These are phyloP conservation scores for Promerops cafer DNA, from an alignment of 2,113 vertebrate species.

Conservation along the genomic window DNA sequence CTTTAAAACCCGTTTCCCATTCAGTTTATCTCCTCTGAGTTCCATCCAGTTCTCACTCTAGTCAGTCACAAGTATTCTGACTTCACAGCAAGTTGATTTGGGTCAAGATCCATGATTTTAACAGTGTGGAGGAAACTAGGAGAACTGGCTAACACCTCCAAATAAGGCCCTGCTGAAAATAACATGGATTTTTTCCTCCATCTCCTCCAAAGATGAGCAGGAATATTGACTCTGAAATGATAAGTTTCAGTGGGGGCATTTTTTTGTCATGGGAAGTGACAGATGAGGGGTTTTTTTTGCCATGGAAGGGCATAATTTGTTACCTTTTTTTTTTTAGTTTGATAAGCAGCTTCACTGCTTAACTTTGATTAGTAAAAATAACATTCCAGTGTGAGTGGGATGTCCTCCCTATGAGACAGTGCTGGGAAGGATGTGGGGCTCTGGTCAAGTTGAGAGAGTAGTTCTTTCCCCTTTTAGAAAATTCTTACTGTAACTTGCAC, in stretches of 20 bases:
- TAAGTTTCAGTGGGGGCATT: not conserved
- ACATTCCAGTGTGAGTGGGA: not conserved
- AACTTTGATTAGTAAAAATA: not conserved
- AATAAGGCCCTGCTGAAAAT: not conserved
- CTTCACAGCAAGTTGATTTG: not conserved
- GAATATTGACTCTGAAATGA: not conserved
- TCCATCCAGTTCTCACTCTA: not conserved
- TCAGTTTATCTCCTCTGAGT: not conserved
- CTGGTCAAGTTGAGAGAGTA: not conserved
- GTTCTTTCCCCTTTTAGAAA: not conserved
- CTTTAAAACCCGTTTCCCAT: not conserved
- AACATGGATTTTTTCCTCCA: not conserved
- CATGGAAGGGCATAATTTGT: not conserved
- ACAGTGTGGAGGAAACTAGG: not conserved
- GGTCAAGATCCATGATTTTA: not conserved
- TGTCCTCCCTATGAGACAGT: not conserved
- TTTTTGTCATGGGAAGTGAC: not conserved
- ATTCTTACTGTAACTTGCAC: not conserved
- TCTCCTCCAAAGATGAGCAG: not conserved
- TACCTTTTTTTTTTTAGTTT: not conserved
- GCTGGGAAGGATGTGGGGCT: not conserved
- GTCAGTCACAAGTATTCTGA: not conserved
- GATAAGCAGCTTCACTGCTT: not conserved
- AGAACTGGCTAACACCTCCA: not conserved
- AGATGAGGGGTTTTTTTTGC: not conserved